Conservation (phyloP, 2,797 vertebrate species). For the Ctenochaetus hawaiiensis region DNA sequence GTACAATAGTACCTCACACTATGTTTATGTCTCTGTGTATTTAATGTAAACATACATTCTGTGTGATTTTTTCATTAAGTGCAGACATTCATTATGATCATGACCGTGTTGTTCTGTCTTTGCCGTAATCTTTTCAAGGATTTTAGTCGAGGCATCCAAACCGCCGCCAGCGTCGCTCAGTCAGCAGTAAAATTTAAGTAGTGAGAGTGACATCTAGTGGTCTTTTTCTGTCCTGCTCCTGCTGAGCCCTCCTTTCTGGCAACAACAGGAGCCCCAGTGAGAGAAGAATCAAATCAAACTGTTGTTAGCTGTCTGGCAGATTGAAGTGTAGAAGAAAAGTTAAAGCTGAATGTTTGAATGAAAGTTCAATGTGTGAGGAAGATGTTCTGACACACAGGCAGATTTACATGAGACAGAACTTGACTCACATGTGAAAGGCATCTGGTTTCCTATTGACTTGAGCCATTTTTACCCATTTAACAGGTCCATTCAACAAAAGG, state of each 20-base stretch:
- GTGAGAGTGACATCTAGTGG: conserved; percentile 81
- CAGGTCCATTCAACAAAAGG: too few species aligned
- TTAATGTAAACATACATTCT: conserved; percentile 8
- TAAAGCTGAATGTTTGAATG: too few species aligned
- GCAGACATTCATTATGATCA: conserved; percentile 43
- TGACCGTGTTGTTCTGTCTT: conserved; percentile 48
- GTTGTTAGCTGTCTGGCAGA: not conserved
- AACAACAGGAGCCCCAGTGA: conserved; percentile 1
- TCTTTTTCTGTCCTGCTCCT: conserved; percentile 2
- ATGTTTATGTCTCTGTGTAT: conserved; percentile 23
- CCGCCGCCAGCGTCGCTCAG: conserved; percentile 23
- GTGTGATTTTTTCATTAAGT: not conserved
- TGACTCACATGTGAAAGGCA: not conserved
- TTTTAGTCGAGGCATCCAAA: conserved; percentile 17
- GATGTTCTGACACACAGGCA: conserved; percentile 9
- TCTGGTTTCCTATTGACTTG: not conserved
- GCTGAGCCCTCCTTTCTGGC: conserved; percentile 2
- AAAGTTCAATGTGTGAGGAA: not conserved
- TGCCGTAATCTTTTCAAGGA: conserved; percentile 31
- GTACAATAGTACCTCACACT: conserved; percentile 37
- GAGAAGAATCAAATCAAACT: not conserved
- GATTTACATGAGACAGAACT: conserved; percentile 18
- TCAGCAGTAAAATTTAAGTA: conserved; percentile 43
- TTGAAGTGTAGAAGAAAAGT: not conserved
- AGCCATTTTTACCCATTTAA: too few species aligned